Percentiles rank a stretch among this genome's conserved stretches.
Conservation (phyloP, 2,113 vertebrate species). For the Myrmecobius fasciatus region DNA sequence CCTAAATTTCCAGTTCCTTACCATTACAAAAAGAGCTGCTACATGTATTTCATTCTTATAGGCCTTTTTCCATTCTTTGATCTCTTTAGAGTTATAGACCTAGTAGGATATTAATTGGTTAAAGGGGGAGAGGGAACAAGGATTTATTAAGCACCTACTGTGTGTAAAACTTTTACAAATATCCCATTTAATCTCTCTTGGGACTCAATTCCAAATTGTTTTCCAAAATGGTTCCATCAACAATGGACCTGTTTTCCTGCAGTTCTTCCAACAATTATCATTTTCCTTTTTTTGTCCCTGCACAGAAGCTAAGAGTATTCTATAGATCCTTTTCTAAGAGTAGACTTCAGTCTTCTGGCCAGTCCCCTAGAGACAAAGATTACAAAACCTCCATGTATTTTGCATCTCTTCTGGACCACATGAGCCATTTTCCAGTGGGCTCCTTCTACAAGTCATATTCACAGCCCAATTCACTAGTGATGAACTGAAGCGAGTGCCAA, state of each 20-base stretch:
- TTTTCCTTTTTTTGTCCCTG: background rate
- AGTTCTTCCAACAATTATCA: background rate
- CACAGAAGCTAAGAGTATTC: background rate
- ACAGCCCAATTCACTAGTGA: background rate
- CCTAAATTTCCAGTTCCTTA: background rate
- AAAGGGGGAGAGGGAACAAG: background rate
- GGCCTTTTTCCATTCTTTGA: background rate
- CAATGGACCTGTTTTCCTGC: background rate
- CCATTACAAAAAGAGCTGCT: background rate
- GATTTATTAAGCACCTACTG: background rate
- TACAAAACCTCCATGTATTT: background rate
- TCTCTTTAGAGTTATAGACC: background rate
- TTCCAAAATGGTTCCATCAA: background rate
- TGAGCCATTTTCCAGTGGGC: slow-evolving; percentile 29
- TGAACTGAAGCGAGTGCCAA: background rate
- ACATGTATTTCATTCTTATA: background rate
- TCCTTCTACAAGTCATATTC: background rate
- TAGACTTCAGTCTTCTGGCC: background rate
- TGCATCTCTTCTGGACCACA: background rate
- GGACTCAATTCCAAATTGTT: background rate
- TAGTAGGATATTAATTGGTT: background rate
- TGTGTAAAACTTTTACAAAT: background rate
- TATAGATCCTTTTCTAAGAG: background rate
- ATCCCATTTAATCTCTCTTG: background rate
- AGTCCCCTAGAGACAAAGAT: background rate